Evolutionary conservation across 2,888 invertebrate species (phyloP), one percentile per base, ranked within the genome.

Genomic region (Euspilapteryx auroguttella): DNA sequence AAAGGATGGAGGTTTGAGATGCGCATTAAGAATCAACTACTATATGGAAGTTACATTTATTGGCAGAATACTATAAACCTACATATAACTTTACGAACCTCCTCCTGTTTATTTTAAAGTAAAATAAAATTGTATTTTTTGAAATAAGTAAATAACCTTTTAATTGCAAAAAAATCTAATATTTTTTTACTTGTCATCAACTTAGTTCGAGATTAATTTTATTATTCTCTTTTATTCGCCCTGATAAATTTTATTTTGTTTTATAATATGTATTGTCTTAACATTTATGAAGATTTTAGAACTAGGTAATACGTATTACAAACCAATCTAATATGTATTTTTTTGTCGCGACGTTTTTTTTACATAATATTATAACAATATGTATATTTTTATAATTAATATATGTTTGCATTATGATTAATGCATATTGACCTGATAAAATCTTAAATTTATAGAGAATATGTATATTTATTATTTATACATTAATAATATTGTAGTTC

Each of bases 21-120:
- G 40, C 35, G 29, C 29, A 38, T 38, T 34, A 35, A 32, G 31
- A 17, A 21, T 20, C 24, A 12, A 26, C n/a, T 12, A 33, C 30
- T 39, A 52, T 49, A 62, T 63, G 64, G 66, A 66, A 62, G 49
- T 64, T 62, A 58, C 59, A 61, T 57, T 46, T 41, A 34, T 37
- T 32, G 17, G 17, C 8, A 17, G 17, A 17, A 8, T 17, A 6
- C 8, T 17, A 17, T 17, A 17, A 17, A 8, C 17, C 17, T n/a
- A n/a, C n/a, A n/a, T n/a, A n/a, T n/a, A n/a, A n/a, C n/a, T n/a
- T n/a, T n/a, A n/a, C n/a, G 51, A 50, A 68, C 73, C 73, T 73
- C 73, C 73, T 65, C 73, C 73, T 73, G 73, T 73, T 71, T 63
- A 46, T 55, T 47, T 48, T 48, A 49, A 49, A 41, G 37, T 35